Evolutionary conservation across 2,113 vertebrate species (phyloP).

Genomic region (Cathartes aura): DNA sequence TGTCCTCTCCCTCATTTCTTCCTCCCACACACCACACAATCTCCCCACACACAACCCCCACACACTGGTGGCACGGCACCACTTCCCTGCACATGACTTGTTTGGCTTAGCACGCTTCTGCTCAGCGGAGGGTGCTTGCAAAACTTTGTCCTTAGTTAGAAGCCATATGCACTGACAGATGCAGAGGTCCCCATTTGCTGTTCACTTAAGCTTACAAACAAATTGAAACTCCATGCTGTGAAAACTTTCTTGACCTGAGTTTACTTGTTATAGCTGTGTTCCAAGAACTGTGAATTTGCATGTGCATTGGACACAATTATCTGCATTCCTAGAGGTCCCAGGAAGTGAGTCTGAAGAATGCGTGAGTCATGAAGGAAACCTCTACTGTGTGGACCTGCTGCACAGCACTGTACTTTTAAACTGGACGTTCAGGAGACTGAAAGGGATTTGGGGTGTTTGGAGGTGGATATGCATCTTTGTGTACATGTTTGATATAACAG

Average conservation of each 20-base stretch:
- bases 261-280: conserved; percentile 6
- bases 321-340: neutral
- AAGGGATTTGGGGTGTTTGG: neutral
- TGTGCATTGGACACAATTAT: neutral
- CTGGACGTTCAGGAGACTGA: neutral
- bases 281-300: neutral
- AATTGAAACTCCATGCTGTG: conserved; percentile 36
- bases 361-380: neutral
- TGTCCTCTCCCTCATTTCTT: neutral
- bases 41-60: neutral
- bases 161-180: conserved; percentile 48
- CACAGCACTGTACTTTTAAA: neutral
- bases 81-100: neutral
- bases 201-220: conserved; percentile 54
- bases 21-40: neutral
- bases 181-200: conserved; percentile 7
- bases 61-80: neutral
- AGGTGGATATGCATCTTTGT: neutral
- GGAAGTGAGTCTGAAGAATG: neutral
- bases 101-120: neutral
- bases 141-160: neutral
- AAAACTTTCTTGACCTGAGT: conserved; percentile 47
- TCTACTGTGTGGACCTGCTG: neutral
- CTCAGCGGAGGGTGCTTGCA: neutral
- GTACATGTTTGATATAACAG: neutral